Evolutionary conservation across 2,113 vertebrate genomes (phyloP).

Genomic region (Atherinomorus stipes): DNA sequence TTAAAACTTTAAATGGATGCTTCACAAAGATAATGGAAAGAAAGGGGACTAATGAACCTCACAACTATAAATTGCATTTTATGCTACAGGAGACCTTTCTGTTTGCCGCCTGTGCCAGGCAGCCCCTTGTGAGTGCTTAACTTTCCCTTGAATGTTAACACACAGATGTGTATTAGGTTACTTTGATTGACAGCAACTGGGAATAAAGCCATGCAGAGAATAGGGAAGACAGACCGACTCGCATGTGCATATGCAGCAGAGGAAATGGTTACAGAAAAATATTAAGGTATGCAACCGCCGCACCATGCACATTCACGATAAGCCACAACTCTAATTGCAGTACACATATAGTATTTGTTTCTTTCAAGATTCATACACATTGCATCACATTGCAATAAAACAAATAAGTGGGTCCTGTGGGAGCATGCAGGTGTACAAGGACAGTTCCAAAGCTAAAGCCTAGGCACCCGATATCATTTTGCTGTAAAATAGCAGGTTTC

Average conservation of each 20-base stretch:
- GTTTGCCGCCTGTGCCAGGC: constrained; percentile 9
- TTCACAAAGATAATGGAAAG: constrained; percentile 31
- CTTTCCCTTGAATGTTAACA: constrained; percentile 32
- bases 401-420: constrained; percentile 33
- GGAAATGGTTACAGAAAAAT: not conserved
- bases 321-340: not conserved
- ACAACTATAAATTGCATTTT: constrained; percentile 25
- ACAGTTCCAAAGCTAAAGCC: constrained; percentile 35
- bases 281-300: not conserved
- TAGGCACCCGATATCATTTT: constrained; percentile 20
- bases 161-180: constrained; percentile 27
- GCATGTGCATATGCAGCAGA: not conserved
- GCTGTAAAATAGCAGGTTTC: constrained; percentile 30
- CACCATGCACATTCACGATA: no score
- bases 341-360: not conserved
- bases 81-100: constrained; percentile 20
- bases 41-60: constrained; percentile 6
- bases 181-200: constrained; percentile 41
- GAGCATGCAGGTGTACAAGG: constrained; percentile 45
- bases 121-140: constrained; percentile 33
- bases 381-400: constrained; percentile 31
- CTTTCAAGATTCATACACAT: not conserved
- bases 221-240: not conserved
- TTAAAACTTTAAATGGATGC: constrained; percentile 40
- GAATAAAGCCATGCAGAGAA: constrained; percentile 6